phyloP scores from a whole-genome alignment of 1,140 invertebrate species.

The Drosophila mayri region DNA sequence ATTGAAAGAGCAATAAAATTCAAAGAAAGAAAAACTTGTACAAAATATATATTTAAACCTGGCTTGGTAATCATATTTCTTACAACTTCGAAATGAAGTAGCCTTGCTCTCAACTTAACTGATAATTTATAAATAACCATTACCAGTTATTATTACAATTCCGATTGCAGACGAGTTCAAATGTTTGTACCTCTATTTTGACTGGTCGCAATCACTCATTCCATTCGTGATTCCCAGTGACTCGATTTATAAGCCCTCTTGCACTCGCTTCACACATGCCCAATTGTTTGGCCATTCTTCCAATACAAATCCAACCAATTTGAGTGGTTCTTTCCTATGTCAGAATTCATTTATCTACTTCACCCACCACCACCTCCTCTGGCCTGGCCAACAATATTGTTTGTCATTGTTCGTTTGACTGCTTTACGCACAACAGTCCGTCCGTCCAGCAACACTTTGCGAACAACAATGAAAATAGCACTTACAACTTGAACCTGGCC shows the following conservation, averaged over 20 bases:
- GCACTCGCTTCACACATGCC: slow-evolving; percentile 8
- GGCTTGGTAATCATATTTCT: too few relatives aligned
- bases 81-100: not conserved
- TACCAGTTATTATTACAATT: not conserved
- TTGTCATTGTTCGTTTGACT: slow-evolving; percentile 56
- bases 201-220: slow-evolving; percentile 14
- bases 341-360: not conserved
- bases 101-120: not conserved
- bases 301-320: slow-evolving; percentile 36
- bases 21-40: too few relatives aligned
- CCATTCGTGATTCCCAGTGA: slow-evolving; percentile 10
- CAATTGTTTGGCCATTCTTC: slow-evolving; percentile 46
- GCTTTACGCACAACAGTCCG: slow-evolving; percentile 47
- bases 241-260: slow-evolving; percentile 46
- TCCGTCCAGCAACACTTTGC: slow-evolving; percentile 37
- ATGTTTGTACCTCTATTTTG: slow-evolving; percentile 3
- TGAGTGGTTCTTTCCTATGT: slow-evolving; percentile 26
- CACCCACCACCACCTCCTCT: not conserved
- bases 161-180: not conserved
- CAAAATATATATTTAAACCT: not conserved
- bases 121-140: too few relatives aligned
- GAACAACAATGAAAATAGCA: slow-evolving; percentile 53
- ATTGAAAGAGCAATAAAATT: too few relatives aligned
- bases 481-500: slow-evolving; percentile 55
- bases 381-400: slow-evolving; percentile 36